Evolutionary conservation across 2,113 vertebrate species (phyloP).

Genomic region (Elaphurus davidianus): DNA sequence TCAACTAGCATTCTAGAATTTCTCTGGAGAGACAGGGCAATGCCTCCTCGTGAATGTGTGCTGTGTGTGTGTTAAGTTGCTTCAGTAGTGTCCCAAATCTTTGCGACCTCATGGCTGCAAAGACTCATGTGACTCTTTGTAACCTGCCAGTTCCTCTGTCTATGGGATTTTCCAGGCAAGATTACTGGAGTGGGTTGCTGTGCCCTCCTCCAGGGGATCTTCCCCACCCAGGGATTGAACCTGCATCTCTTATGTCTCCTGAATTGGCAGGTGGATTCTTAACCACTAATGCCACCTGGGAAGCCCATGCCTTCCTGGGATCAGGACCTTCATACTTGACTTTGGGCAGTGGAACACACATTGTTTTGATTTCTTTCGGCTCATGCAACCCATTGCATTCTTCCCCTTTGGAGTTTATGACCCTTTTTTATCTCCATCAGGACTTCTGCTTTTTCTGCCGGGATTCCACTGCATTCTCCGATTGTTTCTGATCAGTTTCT

Average conservation of each 20-base stretch:
- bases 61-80: background rate
- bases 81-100: background rate
- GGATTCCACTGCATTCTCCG: background rate
- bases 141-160: background rate
- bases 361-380: background rate
- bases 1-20: background rate
- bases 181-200: background rate
- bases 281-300: background rate
- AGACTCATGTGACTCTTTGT: background rate
- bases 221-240: background rate
- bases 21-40: background rate
- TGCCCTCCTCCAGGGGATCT: background rate
- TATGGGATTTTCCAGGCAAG: background rate
- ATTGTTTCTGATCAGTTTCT: background rate
- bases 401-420: rapidly evolving
- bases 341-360: background rate
- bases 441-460: background rate
- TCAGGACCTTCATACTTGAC: background rate
- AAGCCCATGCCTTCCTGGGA: background rate
- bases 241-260: background rate
- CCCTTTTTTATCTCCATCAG: too few relatives aligned
- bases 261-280: background rate
- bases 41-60: background rate
- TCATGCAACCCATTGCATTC: background rate
- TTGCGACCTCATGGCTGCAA: background rate